Conservation (phyloP, 2,888 invertebrate species). For the Spatulosminthurus flaviceps region DNA sequence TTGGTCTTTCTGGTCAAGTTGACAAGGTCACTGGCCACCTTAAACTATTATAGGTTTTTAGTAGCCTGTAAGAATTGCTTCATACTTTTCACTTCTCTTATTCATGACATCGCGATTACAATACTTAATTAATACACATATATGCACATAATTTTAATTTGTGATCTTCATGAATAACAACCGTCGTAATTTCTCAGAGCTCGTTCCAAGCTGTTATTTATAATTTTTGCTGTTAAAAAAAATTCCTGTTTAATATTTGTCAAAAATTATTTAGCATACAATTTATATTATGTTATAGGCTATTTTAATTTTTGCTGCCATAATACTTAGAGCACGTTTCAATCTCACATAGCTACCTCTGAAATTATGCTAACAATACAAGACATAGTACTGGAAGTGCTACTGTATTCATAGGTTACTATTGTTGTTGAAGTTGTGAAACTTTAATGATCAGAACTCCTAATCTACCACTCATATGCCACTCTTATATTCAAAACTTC, state of each 20-base stretch:
- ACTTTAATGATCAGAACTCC: not conserved
- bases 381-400: not conserved
- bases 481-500: constrained; percentile 5
- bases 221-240: not conserved
- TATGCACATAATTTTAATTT: constrained; percentile 20
- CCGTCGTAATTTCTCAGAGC: not conserved
- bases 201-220: not conserved
- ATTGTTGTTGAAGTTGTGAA: constrained; percentile 18
- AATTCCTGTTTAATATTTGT: not conserved
- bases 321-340: not conserved
- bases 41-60: constrained; percentile 54
- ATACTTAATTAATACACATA: not conserved
- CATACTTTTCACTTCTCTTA: constrained; percentile 20
- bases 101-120: constrained; percentile 10
- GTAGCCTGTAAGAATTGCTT: constrained; percentile 18
- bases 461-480: not conserved
- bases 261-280: not conserved
- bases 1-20: constrained; percentile 68
- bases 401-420: constrained; percentile 10
- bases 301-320: constrained; percentile 1
- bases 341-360: constrained; percentile 18
- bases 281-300: not conserved
- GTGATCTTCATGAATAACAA: not conserved
- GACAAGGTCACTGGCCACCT: constrained; percentile 67
- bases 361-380: constrained; percentile 6